phyloP scores from a whole-genome alignment of 2,113 vertebrate species.

The Sceloporus tristichus region DNA sequence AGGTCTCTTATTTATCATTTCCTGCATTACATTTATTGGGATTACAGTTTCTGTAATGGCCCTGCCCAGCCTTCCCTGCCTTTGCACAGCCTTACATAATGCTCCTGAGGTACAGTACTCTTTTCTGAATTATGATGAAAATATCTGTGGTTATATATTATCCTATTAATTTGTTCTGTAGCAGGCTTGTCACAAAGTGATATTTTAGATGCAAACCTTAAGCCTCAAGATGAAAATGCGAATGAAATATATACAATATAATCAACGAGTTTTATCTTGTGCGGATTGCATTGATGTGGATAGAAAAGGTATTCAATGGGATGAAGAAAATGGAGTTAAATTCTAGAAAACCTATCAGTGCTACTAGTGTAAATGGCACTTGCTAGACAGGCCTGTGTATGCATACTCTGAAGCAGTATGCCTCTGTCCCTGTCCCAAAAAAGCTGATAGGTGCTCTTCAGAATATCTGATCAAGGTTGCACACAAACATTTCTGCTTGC shows the following conservation, averaged over 20 bases:
- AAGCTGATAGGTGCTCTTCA: background rate
- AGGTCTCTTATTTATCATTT: constrained; percentile 16
- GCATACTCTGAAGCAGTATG: background rate
- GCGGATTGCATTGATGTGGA: background rate
- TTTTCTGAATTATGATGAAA: constrained; percentile 20
- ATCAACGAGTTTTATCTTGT: background rate
- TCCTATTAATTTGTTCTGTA: constrained; percentile 22
- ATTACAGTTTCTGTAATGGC: background rate
- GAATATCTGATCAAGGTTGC: background rate
- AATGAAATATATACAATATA: background rate
- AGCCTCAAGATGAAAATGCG: accelerated
- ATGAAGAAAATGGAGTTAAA: constrained; percentile 4
- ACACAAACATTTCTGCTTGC: background rate
- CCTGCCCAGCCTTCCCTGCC: background rate
- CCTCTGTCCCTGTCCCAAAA: background rate
- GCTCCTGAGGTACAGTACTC: background rate
- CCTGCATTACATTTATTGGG: accelerated
- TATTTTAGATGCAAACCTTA: constrained; percentile 48
- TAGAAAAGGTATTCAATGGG: background rate
- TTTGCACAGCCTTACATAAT: accelerated
- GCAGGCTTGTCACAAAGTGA: background rate
- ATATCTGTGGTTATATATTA: background rate
- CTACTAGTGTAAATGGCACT: background rate
- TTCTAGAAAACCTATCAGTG: background rate
- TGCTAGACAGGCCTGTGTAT: background rate